Conservation (phyloP, 2,888 invertebrate species). For the Eilema caniola region DNA sequence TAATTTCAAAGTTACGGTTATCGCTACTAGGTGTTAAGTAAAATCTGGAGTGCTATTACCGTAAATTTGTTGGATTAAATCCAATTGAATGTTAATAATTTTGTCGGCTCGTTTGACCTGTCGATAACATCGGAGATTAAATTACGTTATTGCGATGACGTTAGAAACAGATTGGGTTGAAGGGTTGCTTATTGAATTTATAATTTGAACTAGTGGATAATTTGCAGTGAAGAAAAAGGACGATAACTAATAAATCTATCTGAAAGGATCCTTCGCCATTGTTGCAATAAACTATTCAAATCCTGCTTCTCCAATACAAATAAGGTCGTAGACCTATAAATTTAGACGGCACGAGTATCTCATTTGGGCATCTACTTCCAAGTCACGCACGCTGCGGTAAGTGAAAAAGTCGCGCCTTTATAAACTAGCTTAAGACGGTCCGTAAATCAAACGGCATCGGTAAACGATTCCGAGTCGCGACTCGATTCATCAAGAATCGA, state of each 20-base stretch:
- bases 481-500: slow-evolving; percentile 55
- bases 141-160: slow-evolving; percentile 32
- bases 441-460: slow-evolving; percentile 52
- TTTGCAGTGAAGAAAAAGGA: background rate
- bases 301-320: background rate
- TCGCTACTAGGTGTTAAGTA: background rate
- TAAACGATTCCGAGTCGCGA: slow-evolving; percentile 49
- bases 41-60: slow-evolving; percentile 28
- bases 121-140: slow-evolving; percentile 41
- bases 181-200: background rate
- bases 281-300: background rate
- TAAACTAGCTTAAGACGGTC: slow-evolving; percentile 45
- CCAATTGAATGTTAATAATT: slow-evolving; percentile 38
- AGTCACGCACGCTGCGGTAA: slow-evolving; percentile 47
- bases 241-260: background rate
- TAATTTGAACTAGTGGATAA: background rate
- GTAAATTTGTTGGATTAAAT: slow-evolving; percentile 38
- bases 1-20: slow-evolving; percentile 25
- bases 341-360: slow-evolving; percentile 22
- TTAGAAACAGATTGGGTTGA: slow-evolving; percentile 16
- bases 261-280: background rate
- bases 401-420: slow-evolving; percentile 50
- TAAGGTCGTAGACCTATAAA: background rate
- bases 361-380: slow-evolving; percentile 17
- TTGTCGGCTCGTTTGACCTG: slow-evolving; percentile 35